Percentiles rank a stretch among this genome's conserved stretches.
Evolutionary conservation across 2,797 vertebrate species (phyloP).

Genomic region (Yasuhikotakia modesta): DNA sequence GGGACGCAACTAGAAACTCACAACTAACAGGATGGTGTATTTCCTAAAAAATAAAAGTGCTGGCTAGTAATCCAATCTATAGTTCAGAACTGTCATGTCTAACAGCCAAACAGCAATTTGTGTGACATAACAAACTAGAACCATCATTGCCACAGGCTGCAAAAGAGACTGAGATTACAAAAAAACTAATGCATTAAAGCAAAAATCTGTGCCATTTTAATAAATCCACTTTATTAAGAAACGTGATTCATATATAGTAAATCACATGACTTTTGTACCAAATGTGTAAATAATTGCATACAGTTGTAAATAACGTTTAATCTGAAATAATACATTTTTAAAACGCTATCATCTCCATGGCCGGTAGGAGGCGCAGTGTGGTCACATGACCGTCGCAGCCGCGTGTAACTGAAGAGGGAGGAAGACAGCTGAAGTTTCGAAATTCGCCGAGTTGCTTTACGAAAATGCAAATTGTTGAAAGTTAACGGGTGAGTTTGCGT

Average conservation of each 20-base stretch:
- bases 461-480: slow-evolving; percentile 37
- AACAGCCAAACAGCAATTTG: background rate
- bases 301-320: too few relatives aligned
- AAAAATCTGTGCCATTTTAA: too few relatives aligned
- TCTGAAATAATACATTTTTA: too few relatives aligned
- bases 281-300: too few relatives aligned
- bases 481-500: slow-evolving; percentile 46
- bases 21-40: too few relatives aligned
- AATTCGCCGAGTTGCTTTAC: background rate
- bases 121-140: too few relatives aligned
- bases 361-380: slow-evolving; percentile 58
- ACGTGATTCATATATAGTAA: too few relatives aligned
- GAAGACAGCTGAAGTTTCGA: slow-evolving; percentile 52
- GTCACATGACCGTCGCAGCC: slow-evolving; percentile 54
- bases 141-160: too few relatives aligned
- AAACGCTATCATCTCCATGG: slow-evolving; percentile 49
- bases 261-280: too few relatives aligned
- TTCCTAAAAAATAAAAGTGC: background rate
- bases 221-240: too few relatives aligned
- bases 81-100: background rate
- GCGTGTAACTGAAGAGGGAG: slow-evolving; percentile 57
- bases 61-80: background rate
- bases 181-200: too few relatives aligned
- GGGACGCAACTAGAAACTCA: background rate
- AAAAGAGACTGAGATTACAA: too few relatives aligned